Percentiles rank a stretch among this genome's conserved stretches.
Conservation (phyloP, 1,140 invertebrate genomes). For the Drosophila santomea region DNA sequence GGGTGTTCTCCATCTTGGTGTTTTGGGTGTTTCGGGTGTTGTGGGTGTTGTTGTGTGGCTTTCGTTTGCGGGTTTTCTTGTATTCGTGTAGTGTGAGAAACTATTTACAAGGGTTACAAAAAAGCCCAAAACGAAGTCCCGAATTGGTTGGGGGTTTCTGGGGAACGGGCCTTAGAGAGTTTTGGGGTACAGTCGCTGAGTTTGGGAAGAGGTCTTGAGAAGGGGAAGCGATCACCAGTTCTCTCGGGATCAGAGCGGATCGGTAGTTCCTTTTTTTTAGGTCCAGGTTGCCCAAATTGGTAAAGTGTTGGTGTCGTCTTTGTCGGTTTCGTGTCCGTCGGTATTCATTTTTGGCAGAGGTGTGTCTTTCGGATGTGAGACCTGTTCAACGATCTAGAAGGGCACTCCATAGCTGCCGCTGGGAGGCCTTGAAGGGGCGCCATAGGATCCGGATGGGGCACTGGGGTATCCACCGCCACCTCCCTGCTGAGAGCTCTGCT, state of each 20-base stretch:
- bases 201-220: slow-evolving; percentile 15
- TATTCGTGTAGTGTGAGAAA: slow-evolving; percentile 57
- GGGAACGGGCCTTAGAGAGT: slow-evolving; percentile 20
- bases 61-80: slow-evolving; percentile 39
- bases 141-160: slow-evolving; percentile 9
- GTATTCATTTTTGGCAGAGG: slow-evolving; percentile 76
- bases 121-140: slow-evolving; percentile 31
- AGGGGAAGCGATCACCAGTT: slow-evolving; percentile 35
- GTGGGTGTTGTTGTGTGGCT: slow-evolving; percentile 17
- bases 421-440: slow-evolving; percentile 78
- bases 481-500: slow-evolving; percentile 85
- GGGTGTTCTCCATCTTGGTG: slow-evolving; percentile 48
- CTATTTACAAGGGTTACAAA: slow-evolving; percentile 74
- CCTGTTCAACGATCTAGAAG: slow-evolving; percentile 74
- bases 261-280: slow-evolving; percentile 40
- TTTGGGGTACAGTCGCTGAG: slow-evolving; percentile 71
- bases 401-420: slow-evolving; percentile 84
- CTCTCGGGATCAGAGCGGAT: slow-evolving; percentile 23
- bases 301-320: slow-evolving; percentile 33
- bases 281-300: slow-evolving; percentile 53
- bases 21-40: slow-evolving; percentile 10
- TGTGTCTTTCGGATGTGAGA: slow-evolving; percentile 39
- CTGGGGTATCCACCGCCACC: slow-evolving; percentile 78
- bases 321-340: slow-evolving; percentile 50
- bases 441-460: slow-evolving; percentile 84